phyloP scores from a whole-genome alignment of 2,888 invertebrate species.

The Caenorhabditis sp. region DNA sequence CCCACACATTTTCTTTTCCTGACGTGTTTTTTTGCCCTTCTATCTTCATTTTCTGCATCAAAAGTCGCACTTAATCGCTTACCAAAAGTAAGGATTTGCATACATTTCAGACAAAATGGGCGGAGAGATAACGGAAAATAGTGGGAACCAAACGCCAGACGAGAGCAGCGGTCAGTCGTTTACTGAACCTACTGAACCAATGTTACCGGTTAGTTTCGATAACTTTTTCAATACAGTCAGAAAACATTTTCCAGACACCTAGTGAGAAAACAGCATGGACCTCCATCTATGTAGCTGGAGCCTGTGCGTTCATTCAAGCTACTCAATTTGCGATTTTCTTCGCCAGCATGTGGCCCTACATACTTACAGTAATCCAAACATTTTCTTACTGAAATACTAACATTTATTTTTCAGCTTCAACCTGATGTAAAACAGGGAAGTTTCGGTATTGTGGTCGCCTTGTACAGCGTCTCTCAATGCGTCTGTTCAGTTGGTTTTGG shows the following conservation, averaged over 20 bases:
- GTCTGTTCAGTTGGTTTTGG: conserved; percentile 68
- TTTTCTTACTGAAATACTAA: too few relatives aligned
- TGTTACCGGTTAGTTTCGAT: conserved; percentile 55
- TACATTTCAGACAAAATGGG: conserved; percentile 35
- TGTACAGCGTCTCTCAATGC: conserved; percentile 70
- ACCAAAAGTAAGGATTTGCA: conserved; percentile 45
- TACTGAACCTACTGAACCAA: conserved; percentile 46
- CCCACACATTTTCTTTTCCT: conserved; percentile 6
- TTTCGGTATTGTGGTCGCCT: conserved; percentile 68
- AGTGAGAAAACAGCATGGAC: conserved; percentile 69
- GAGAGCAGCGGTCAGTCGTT: conserved; percentile 37
- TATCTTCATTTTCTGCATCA: conserved; percentile 29
- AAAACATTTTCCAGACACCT: conserved; percentile 28
- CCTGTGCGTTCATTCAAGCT: conserved; percentile 68
- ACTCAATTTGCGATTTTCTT: conserved; percentile 73
- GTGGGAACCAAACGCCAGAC: conserved; percentile 22
- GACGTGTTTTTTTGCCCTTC: conserved; percentile 17
- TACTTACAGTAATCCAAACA: conserved; percentile 62
- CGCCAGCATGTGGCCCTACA: conserved; percentile 73
- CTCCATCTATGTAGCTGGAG: conserved; percentile 70
- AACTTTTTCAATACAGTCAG: neutral
- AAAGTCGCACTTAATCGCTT: conserved; percentile 24
- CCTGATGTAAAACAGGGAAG: conserved; percentile 65
- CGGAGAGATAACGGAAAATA: conserved; percentile 35
- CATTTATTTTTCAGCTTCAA: conserved; percentile 66